Evolutionary conservation across 2,797 vertebrate genomes (phyloP).

Genomic region (Etheostoma nigrum): DNA sequence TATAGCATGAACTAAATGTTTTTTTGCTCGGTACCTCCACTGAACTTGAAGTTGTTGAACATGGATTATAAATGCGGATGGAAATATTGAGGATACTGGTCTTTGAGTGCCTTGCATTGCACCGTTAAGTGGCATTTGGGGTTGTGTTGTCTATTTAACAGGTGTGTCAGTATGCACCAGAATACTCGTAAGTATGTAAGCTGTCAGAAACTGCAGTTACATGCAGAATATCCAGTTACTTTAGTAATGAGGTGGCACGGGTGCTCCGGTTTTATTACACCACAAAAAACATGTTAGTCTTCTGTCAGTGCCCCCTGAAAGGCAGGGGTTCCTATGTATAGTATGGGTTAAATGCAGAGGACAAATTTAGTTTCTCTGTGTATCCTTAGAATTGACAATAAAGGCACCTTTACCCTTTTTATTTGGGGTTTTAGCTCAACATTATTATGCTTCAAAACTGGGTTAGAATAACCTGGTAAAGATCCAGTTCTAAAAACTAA

Average conservation of each 20-base stretch:
- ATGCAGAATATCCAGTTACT: not conserved
- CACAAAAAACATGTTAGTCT: too few species aligned
- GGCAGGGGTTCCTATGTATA: too few species aligned
- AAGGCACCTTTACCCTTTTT: too few species aligned
- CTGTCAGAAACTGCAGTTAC: not conserved
- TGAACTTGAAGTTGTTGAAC: constrained; percentile 15
- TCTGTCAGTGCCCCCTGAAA: too few species aligned
- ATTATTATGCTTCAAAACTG: not conserved
- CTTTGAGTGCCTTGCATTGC: not conserved
- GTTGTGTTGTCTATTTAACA: not conserved
- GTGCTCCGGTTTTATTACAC: too few species aligned
- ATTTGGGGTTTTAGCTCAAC: not conserved
- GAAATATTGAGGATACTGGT: not conserved
- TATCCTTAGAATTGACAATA: too few species aligned
- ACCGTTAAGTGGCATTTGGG: not conserved
- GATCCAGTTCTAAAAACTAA: not conserved
- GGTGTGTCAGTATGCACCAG: not conserved
- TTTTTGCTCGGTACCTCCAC: not conserved
- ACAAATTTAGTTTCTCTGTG: too few species aligned
- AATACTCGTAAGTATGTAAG: not conserved
- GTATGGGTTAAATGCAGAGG: too few species aligned
- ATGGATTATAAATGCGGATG: not conserved
- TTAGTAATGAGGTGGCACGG: not conserved
- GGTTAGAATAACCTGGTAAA: constrained; percentile 6
- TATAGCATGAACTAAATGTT: not conserved